Conservation (phyloP, 2,797 vertebrate species). For the Spinibarbus caldwelli region DNA sequence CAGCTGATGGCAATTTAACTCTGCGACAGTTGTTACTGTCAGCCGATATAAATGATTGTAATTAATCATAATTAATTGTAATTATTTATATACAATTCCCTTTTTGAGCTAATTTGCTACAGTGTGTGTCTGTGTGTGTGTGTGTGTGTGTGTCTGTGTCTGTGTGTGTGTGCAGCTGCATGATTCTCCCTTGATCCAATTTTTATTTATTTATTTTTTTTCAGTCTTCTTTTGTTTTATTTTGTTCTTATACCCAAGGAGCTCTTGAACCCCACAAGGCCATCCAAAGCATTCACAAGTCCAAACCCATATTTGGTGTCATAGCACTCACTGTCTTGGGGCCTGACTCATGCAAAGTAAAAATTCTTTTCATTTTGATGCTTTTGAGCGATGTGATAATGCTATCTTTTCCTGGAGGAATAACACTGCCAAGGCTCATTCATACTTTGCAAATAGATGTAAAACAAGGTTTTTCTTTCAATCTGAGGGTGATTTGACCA, state of each 20-base stretch:
- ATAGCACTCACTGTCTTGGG: constrained; percentile 62
- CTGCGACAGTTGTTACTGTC: no score
- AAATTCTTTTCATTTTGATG: constrained; percentile 74
- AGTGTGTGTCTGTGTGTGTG: constrained; percentile 10
- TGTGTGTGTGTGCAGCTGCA: constrained; percentile 37
- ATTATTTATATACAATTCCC: no score
- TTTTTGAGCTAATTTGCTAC: no score
- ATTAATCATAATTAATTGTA: no score
- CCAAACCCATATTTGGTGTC: constrained; percentile 40
- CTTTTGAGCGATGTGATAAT: constrained; percentile 78
- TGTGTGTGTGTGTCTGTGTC: no score
- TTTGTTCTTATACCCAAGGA: constrained; percentile 68
- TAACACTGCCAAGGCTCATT: constrained; percentile 48
- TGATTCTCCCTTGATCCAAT: constrained; percentile 63
- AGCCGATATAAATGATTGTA: no score
- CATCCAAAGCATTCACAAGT: constrained; percentile 34
- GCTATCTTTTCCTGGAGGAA: constrained; percentile 71
- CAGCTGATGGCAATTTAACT: no score
- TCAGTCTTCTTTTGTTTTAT: constrained; percentile 69
- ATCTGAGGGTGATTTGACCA: neutral
- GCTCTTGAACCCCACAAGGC: constrained; percentile 65
- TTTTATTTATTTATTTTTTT: constrained; percentile 66
- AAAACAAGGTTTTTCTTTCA: constrained; percentile 13
- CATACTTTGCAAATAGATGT: constrained; percentile 36
- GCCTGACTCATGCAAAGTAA: constrained; percentile 65